phyloP scores from a whole-genome alignment of 2,113 vertebrate genomes.

The Ceyx melanurus region DNA sequence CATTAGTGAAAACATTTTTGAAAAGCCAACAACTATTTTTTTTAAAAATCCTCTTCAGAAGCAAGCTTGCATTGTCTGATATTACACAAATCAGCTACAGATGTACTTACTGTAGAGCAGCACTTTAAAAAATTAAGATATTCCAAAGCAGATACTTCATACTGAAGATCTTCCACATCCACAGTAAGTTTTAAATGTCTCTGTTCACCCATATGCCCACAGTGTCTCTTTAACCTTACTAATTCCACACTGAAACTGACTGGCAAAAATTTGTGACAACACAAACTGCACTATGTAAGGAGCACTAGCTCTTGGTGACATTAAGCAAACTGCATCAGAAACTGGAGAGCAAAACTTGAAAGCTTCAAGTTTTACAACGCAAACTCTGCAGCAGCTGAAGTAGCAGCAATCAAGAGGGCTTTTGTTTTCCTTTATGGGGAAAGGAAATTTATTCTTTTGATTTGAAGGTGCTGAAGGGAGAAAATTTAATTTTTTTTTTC shows the following conservation, averaged over 20 bases:
- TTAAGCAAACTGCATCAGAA: background rate
- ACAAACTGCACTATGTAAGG: background rate
- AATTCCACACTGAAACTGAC: background rate
- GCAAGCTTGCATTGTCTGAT: background rate
- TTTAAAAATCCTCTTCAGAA: rapidly evolving
- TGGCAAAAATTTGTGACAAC: background rate
- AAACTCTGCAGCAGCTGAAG: background rate
- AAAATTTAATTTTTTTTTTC: background rate
- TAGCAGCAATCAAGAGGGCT: background rate
- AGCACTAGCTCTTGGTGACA: background rate
- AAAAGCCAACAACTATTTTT: background rate
- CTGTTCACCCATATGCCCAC: background rate
- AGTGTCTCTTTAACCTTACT: background rate
- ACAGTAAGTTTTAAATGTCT: background rate
- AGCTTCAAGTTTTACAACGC: background rate
- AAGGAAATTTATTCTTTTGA: background rate
- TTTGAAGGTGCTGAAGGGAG: background rate
- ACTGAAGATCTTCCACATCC: background rate
- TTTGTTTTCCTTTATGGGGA: background rate
- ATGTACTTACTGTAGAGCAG: background rate
- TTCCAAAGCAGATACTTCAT: background rate
- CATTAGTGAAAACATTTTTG: background rate
- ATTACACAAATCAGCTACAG: background rate
- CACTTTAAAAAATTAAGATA: background rate
- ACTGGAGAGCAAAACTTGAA: background rate